Evolutionary conservation across 2,797 vertebrate genomes (phyloP).

Genomic region (Acanthornis magna): DNA sequence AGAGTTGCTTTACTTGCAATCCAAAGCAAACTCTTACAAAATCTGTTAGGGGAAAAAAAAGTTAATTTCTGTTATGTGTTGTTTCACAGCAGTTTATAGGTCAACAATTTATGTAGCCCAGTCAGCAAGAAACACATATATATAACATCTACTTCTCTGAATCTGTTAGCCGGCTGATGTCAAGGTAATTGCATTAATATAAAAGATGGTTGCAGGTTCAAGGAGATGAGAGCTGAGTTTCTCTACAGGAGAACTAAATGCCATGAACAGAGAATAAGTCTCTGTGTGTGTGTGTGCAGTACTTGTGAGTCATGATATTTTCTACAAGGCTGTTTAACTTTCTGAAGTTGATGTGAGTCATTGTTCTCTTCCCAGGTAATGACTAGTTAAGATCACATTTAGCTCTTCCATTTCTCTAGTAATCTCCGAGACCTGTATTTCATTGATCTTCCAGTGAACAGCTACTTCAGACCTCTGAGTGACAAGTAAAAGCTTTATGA

Average conservation of each 20-base stretch:
- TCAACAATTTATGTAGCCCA: background rate
- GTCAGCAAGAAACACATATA: background rate
- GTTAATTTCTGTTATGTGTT: background rate
- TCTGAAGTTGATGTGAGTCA: slow-evolving; percentile 22
- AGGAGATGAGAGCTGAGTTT: background rate
- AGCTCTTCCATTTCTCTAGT: slow-evolving; percentile 34
- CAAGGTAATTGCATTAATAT: background rate
- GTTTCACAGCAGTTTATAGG: background rate
- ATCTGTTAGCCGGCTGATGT: background rate
- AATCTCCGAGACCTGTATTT: slow-evolving; percentile 18
- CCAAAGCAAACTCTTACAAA: background rate
- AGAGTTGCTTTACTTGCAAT: background rate
- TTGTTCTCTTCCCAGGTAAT: slow-evolving; percentile 58
- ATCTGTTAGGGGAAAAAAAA: background rate
- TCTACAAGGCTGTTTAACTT: slow-evolving; percentile 32
- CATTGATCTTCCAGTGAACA: slow-evolving; percentile 46
- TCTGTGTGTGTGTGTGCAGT: background rate
- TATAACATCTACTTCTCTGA: background rate
- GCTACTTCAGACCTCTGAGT: slow-evolving; percentile 12
- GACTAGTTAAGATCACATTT: slow-evolving; percentile 53
- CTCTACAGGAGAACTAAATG: background rate
- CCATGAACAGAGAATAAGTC: background rate
- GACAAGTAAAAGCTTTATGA: background rate
- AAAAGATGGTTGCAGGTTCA: background rate
- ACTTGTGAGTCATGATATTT: background rate